Evolutionary conservation across 2,797 vertebrate genomes (phyloP).

Genomic region (Hydrolagus colliei): DNA sequence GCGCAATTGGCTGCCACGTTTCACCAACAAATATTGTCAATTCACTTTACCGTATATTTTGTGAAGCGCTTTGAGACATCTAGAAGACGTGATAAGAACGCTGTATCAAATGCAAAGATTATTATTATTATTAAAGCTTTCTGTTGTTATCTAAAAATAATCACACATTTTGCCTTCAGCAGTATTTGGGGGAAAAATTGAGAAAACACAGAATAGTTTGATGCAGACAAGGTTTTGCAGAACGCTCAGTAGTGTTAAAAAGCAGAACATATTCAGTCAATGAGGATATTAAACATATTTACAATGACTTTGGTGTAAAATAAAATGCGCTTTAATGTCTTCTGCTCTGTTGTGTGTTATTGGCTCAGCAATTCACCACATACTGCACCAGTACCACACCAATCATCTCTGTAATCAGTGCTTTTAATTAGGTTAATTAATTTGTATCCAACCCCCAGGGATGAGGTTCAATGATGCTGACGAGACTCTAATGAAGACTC

Average conservation of each 20-base stretch:
- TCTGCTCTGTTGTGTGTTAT: slow-evolving; percentile 15
- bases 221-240: too few species aligned
- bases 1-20: too few species aligned
- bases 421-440: slow-evolving; percentile 99
- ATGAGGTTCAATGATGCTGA: slow-evolving; percentile 86
- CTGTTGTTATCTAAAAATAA: too few species aligned
- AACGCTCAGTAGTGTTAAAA: background rate
- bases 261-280: background rate
- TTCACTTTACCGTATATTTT: too few species aligned
- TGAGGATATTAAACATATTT: background rate
- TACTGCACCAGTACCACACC: slow-evolving; percentile 82
- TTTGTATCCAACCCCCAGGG: slow-evolving; percentile 99
- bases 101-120: too few species aligned
- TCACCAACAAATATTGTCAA: too few species aligned
- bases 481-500: slow-evolving; percentile 76
- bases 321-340: slow-evolving; percentile 10
- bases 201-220: too few species aligned
- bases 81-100: too few species aligned
- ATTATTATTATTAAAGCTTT: too few species aligned
- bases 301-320: background rate
- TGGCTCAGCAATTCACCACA: slow-evolving; percentile 86
- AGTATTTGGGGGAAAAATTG: too few species aligned
- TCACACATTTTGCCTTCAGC: too few species aligned
- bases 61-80: too few species aligned
- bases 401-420: slow-evolving; percentile 99